Conservation (phyloP, 1,140 invertebrate species). For the Anastrepha obliqua region DNA sequence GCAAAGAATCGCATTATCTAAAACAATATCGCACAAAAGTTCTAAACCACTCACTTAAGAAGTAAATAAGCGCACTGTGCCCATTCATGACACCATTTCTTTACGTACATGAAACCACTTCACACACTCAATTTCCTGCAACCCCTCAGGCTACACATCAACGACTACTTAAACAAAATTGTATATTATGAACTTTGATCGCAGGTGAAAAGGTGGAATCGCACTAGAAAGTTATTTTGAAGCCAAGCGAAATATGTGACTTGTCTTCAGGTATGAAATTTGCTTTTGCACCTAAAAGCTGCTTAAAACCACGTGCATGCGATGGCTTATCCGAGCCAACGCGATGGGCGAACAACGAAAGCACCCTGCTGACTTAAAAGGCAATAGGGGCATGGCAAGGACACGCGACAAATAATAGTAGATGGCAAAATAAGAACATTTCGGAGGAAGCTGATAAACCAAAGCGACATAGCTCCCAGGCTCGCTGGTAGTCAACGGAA, state of each 20-base stretch:
- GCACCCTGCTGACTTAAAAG: background rate
- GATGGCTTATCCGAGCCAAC: conserved; percentile 18
- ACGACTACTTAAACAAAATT: background rate
- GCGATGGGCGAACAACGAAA: background rate
- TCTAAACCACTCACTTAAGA: background rate
- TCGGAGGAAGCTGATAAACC: background rate
- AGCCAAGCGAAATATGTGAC: conserved; percentile 24
- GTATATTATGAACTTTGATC: conserved; percentile 25
- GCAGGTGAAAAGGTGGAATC: background rate
- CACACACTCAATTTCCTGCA: background rate
- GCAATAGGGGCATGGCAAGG: background rate
- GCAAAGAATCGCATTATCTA: background rate
- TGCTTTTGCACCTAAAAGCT: background rate
- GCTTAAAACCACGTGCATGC: conserved; percentile 19
- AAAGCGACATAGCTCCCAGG: background rate
- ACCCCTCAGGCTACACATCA: background rate
- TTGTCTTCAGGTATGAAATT: background rate
- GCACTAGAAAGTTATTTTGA: background rate
- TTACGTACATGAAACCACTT: background rate
- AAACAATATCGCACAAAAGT: background rate
- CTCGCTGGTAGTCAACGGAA: background rate
- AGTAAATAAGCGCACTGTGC: background rate
- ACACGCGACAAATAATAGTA: conserved; percentile 12
- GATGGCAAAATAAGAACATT: conserved; percentile 24
- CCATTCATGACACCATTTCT: background rate